Evolutionary conservation across 2,113 vertebrate species (phyloP).

Genomic region (Aegotheles bennettii): DNA sequence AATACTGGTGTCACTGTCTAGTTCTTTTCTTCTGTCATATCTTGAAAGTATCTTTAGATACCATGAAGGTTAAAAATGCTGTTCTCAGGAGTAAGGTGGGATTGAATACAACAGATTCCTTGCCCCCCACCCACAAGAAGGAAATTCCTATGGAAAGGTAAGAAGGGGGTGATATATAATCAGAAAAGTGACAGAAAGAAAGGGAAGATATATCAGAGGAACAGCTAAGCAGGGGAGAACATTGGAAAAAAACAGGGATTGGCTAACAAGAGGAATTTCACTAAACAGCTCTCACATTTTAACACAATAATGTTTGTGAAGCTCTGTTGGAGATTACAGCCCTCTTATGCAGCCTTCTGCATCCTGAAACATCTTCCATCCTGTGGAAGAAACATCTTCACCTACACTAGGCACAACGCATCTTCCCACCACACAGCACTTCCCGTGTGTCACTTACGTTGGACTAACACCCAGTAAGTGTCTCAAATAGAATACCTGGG

Average conservation of each 20-base stretch:
- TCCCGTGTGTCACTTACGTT: neutral
- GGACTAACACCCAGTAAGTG: neutral
- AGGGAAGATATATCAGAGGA: neutral
- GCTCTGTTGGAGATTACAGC: neutral
- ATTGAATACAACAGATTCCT: neutral
- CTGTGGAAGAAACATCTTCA: neutral
- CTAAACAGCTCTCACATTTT: neutral
- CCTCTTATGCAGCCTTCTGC: neutral
- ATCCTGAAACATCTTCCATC: neutral
- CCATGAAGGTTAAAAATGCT: neutral
- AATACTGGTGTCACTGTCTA: neutral
- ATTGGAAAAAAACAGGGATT: neutral
- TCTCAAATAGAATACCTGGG: neutral
- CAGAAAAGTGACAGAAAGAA: neutral
- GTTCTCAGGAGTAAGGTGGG: neutral
- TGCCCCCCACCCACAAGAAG: neutral
- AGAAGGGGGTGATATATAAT: neutral
- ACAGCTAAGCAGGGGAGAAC: neutral
- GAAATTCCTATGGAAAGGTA: neutral
- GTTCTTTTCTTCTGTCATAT: neutral
- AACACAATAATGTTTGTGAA: neutral
- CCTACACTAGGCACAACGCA: accelerated
- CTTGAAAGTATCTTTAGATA: neutral
- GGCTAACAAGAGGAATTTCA: neutral
- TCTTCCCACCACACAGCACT: neutral